Evolutionary conservation across 2,888 invertebrate genomes (phyloP), one percentile per base, ranked within the genome.

Genomic region (Papilio gigon): DNA sequence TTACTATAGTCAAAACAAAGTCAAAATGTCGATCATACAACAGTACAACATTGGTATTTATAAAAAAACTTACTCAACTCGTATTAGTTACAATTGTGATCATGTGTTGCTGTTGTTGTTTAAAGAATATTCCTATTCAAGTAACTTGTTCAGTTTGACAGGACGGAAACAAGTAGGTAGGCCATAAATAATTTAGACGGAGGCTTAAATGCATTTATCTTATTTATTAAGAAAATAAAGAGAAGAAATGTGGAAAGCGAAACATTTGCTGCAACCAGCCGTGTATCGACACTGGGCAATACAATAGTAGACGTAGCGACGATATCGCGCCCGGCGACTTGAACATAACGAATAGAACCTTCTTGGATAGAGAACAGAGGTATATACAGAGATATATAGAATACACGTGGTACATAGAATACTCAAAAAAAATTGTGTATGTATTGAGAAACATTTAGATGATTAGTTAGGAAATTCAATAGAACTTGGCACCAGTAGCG

Each of bases 401-500:
- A n/a, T n/a, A 35, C 33, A 35, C 33, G 33, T 35, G 5, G 44
- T 44, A 44, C 4, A 44, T 44, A 22, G 20, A 20, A 11, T 25
- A 12, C 12, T 1, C 25, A 17, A 12, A 22, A 47, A 22, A 47
- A 47, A 22, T 4, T 47, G 11, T 47, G 47, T 47, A 22, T 22
- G 47, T 22, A 56, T 56, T 56, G 30, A 9, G 53, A 56, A 56
- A 56, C 4, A 30, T 53, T 6, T 9, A 17, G 53, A 30, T 30
- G 30, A 56, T 30, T 56, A 30, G 53, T 56, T 56, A 27, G 11
- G 17, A 60, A 59, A 47, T 47, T n/a, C 35, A 66, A 8, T 4
- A 25, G 17, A 59, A 44, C 33, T 66, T 66, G 66, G 66, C 66
- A 59, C 1, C 22, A n/a, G 27, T 8, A 25, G 33, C n/a, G 44